Base-by-base conservation (phyloP, 2,888 invertebrate species). In the Caenorhabditis sp. region DNA sequence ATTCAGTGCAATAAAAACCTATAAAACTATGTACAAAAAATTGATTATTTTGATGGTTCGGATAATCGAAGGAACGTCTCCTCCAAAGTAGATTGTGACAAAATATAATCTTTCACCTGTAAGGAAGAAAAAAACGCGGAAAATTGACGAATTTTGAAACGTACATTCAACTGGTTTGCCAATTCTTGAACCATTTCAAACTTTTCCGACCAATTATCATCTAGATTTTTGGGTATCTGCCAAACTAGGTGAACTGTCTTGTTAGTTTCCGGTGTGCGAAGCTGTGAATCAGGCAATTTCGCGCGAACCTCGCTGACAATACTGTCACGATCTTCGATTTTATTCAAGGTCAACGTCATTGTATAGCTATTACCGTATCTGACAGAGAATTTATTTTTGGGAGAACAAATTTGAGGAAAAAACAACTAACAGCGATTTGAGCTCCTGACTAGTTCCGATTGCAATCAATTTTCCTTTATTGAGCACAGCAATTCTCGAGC, bases 401-500 rank as follows among this genome's bases (percentile, higher is more conserved):
- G 31, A 4, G 31, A 31, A 31, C 31, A 31, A 31, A 10, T 6
- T 31, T 31, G n/a, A n/a, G n/a, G n/a, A n/a, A n/a, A n/a, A n/a
- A 26, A 36, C 37, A 43, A 64, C 76, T 59, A 37, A 83, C 83
- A 77, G 76, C 31, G 78, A 80, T 64, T 85, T 87, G 53, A 87
- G 69, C 53, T 83, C 81, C 62, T 85, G 85, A 23, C 82, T 77
- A 5, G 77, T 77, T 50, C 87, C 87, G 31, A 88, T 69, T 54
- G 86, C 85, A 54, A 79, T 76, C 63, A 87, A 65, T 43, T 69
- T 67, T 53, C 87, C 87, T 54, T 77, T 73, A 51, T 83, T 83
- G 66, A 87, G 80, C 23, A 87, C 82, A n/a, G 82, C 86, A n/a
- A 86, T 82, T 53, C 84, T 68, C 1, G 73, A 77, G 63, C 87